These are phyloP conservation scores for Scolopax rusticola DNA, from an alignment of 2,797 vertebrate species.

Conservation along the genomic window DNA sequence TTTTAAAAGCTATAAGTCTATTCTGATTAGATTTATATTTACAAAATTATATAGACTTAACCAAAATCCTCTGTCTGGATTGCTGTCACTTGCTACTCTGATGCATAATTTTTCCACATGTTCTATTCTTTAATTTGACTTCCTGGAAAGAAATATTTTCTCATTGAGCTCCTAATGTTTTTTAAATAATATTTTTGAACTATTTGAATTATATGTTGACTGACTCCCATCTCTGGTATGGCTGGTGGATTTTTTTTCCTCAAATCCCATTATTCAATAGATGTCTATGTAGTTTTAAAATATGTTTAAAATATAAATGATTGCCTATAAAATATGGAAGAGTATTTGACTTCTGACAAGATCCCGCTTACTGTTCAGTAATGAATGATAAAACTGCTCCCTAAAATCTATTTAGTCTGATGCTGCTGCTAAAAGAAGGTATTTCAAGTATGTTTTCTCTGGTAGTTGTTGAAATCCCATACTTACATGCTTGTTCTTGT, in stretches of 20 bases:
- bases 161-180: background rate
- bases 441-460: background rate
- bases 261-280: background rate
- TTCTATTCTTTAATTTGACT: background rate
- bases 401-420: background rate
- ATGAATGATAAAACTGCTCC: background rate
- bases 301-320: background rate
- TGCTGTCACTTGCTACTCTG: constrained; percentile 11
- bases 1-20: background rate
- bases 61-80: background rate
- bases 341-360: background rate
- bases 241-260: background rate
- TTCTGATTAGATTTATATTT: constrained; percentile 1
- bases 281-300: background rate
- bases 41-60: background rate
- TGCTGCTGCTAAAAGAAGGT: background rate
- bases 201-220: background rate
- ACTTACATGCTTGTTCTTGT: background rate
- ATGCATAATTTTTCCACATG: background rate
- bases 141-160: constrained; percentile 6
- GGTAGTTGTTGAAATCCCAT: background rate
- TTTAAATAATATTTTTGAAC: background rate
- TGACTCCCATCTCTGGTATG: background rate
- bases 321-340: background rate
- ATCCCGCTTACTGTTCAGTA: background rate